These are phyloP conservation scores for Parasteatoda lunata DNA, from an alignment of 2,888 invertebrate species.

Conservation along the genomic window DNA sequence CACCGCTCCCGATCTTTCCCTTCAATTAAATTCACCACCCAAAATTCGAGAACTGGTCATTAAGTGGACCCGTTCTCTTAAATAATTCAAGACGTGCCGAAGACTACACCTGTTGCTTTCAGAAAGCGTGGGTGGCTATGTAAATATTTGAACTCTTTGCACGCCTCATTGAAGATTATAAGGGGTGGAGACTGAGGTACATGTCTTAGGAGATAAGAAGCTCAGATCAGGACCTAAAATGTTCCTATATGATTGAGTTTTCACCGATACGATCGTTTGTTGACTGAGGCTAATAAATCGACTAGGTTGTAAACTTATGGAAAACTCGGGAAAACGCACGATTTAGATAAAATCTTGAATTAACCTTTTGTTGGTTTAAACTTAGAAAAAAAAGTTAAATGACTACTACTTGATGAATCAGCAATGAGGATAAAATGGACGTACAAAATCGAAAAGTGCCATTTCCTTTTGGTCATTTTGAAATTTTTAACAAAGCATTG, in stretches of 20 bases:
- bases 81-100: conserved; percentile 60
- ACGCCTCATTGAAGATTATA: conserved; percentile 7
- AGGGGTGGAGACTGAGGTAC: background rate
- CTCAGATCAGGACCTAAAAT: background rate
- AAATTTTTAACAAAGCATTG: background rate
- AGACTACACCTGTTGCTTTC: conserved; percentile 49
- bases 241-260: conserved; percentile 33
- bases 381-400: background rate
- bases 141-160: conserved; percentile 67
- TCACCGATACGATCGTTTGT: conserved; percentile 42
- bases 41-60: conserved; percentile 34
- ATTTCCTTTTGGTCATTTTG: too few species aligned
- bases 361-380: background rate
- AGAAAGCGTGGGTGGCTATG: conserved; percentile 61
- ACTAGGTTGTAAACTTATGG: conserved; percentile 23
- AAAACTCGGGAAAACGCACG: conserved; percentile 31
- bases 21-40: conserved; percentile 63
- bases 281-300: conserved; percentile 31
- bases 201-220: background rate
- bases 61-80: conserved; percentile 60
- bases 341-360: conserved; percentile 34
- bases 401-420: background rate
- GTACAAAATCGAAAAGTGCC: too few species aligned
- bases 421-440: background rate
- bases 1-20: conserved; percentile 42